Evolutionary conservation across 1,140 invertebrate genomes (phyloP), one percentile per base, ranked within the genome.

Genomic region (Agraylea sexmaculata): DNA sequence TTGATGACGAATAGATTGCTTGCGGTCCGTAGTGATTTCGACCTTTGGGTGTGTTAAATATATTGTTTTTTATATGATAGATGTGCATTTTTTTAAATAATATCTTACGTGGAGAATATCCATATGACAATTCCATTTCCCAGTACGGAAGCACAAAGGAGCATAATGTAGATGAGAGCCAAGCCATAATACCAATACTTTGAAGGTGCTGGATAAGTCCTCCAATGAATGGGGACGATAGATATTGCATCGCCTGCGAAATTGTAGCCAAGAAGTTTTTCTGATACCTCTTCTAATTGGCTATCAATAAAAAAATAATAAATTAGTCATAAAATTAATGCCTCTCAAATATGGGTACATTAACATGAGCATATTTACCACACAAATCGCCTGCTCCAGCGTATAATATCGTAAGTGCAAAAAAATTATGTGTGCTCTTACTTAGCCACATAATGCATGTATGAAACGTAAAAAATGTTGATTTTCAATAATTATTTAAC

Each of bases 111-210:
- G 46, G 75, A 72, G 57, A 87, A 87, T 51, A 87, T 81, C 73
- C 79, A 87, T 40, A 87, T 69, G 32, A 88, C 85, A 34, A 84
- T 73, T 8, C 79, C 76, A 56, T 88, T 88, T 1, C 85, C 85
- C n/a, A 75, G 59, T 0, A 77, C 16, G 2, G 78, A 83, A 2
- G 73, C 65, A 1, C 75, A 49, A 60, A 84, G 76, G 2, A 87
- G 69, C 37, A 77, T 62, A 13, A 76, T 69, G 55, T 80, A 87
- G 51, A 77, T 69, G 35, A 86, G 64, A 3, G 80, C 83, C 2
- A 87, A 57, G n/a, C 75, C 62, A 40, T 78, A 77, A 50, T 85
- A 81, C 66, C 75, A 77, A 50, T 75, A 75, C 47, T 78, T 80
- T 46, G 71, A 74, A 3, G 80, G 76, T 0, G 77, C 73, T 1